Conservation (phyloP, 2,113 vertebrate genomes). For the Rallus limicola region DNA sequence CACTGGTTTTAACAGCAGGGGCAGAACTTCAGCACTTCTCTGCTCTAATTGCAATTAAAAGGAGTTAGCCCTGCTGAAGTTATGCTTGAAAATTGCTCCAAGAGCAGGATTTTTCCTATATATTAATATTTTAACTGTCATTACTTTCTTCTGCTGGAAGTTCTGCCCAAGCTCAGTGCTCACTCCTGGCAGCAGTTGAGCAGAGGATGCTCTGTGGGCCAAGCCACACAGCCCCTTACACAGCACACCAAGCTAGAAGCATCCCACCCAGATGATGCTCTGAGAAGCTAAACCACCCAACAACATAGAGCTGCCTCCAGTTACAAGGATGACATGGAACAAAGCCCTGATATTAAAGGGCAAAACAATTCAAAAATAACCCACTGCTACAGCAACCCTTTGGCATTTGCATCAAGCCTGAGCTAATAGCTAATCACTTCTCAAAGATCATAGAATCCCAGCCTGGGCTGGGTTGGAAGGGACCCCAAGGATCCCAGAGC, state of each 20-base stretch:
- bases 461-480: no score
- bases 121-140: no score
- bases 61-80: not conserved
- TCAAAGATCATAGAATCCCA: no score
- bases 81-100: not conserved
- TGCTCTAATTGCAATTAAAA: no score
- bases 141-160: not conserved
- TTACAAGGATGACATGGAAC: not conserved
- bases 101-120: not conserved
- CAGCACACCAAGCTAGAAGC: not conserved
- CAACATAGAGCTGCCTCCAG: no score
- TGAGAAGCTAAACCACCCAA: not conserved
- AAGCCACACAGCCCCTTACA: rapidly evolving
- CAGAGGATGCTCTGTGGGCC: not conserved
- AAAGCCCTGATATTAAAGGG: not conserved
- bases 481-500: no score
- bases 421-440: no score
- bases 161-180: not conserved
- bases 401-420: not conserved
- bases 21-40: not conserved
- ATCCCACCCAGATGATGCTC: not conserved
- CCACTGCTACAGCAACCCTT: rapidly evolving
- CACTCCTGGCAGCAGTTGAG: not conserved
- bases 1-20: not conserved
- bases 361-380: not conserved